Conservation (phyloP, 2,113 vertebrate species). For the Elephantulus edwardii region DNA sequence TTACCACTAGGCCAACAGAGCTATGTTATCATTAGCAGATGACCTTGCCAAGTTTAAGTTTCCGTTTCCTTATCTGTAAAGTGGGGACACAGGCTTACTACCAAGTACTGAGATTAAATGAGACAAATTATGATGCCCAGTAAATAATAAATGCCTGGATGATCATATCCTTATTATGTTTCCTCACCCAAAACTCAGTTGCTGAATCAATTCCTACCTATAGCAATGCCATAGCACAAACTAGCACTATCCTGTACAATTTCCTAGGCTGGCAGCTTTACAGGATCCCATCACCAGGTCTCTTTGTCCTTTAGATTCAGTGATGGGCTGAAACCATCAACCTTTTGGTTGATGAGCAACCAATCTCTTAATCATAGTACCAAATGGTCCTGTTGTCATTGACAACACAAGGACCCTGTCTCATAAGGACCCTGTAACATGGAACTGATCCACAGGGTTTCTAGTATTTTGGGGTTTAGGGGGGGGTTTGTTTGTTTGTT, state of each 20-base stretch:
- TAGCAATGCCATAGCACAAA: not conserved
- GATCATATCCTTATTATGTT: not conserved
- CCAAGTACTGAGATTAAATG: not conserved
- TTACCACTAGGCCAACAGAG: too few species aligned
- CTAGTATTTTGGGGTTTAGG: too few species aligned
- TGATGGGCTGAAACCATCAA: not conserved
- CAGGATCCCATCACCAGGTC: not conserved
- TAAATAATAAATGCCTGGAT: not conserved
- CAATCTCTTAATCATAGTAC: not conserved
- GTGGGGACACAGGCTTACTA: not conserved
- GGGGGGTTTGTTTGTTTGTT: too few species aligned
- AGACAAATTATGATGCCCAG: not conserved
- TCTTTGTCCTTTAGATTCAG: too few species aligned
- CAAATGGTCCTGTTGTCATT: not conserved
- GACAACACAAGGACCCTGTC: too few species aligned
- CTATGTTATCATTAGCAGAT: not conserved
- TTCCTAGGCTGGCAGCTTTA: not conserved
- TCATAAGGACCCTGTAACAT: not conserved
- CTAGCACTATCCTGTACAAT: not conserved
- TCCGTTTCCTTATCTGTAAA: not conserved
- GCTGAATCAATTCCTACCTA: not conserved
- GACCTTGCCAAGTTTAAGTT: not conserved
- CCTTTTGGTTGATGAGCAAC: not conserved
- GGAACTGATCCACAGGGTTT: not conserved
- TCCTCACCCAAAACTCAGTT: too few species aligned